Conservation (phyloP, 2,888 invertebrate genomes). For the Synergus laeviventris region DNA sequence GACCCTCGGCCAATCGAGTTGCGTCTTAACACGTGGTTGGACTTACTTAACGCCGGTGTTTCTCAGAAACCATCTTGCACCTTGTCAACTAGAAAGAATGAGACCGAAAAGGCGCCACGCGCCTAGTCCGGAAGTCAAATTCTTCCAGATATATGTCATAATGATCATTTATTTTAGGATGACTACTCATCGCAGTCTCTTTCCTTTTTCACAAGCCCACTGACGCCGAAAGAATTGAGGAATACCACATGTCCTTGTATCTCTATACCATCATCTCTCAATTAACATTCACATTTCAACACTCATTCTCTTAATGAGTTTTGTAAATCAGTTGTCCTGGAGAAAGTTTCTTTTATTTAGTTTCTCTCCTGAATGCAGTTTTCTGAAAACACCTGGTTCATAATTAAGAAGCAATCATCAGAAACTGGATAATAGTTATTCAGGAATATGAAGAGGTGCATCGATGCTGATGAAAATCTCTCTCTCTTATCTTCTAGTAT, state of each 20-base stretch:
- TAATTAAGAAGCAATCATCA: not conserved
- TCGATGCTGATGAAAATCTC: no score
- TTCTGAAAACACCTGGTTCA: not conserved
- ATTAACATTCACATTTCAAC: not conserved
- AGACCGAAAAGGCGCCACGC: constrained; percentile 35
- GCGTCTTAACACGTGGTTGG: constrained; percentile 34
- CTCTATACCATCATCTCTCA: not conserved
- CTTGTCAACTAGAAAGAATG: constrained; percentile 39
- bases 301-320: not conserved
- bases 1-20: constrained; percentile 65
- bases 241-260: not conserved
- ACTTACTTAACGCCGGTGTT: constrained; percentile 11
- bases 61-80: constrained; percentile 38
- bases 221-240: not conserved
- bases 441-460: not conserved
- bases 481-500: not conserved
- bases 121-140: constrained; percentile 21
- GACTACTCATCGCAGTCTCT: constrained; percentile 12
- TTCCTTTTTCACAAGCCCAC: not conserved
- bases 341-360: not conserved
- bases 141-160: not conserved
- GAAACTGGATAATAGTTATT: not conserved
- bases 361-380: not conserved
- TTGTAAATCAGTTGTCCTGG: not conserved
- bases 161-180: constrained; percentile 19